Evolutionary conservation across 2,113 vertebrate species (phyloP).

Genomic region (Cavia aperea): DNA sequence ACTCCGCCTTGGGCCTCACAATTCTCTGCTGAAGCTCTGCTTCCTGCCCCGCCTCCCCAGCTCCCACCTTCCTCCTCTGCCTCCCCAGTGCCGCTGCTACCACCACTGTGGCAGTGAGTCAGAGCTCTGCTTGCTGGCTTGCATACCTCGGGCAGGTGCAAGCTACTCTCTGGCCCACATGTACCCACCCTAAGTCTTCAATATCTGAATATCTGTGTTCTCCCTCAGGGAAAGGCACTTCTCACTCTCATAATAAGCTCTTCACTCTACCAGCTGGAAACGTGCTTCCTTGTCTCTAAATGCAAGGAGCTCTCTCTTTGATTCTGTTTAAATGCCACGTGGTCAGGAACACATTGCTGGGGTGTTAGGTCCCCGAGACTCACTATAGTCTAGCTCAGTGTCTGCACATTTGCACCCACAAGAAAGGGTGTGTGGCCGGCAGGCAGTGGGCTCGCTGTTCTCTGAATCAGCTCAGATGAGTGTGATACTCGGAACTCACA

Average conservation of each 20-base stretch:
- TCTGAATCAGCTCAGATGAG: background rate
- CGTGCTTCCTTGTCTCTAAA: background rate
- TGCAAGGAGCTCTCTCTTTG: background rate
- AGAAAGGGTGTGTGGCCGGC: background rate
- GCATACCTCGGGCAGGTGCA: background rate
- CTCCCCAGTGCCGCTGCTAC: background rate
- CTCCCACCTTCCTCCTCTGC: background rate
- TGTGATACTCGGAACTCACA: too few species aligned
- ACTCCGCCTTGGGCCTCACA: background rate
- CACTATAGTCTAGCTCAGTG: rapidly evolving
- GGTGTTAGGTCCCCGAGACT: background rate
- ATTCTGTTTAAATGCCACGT: background rate
- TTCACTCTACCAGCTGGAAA: background rate
- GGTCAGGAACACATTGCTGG: background rate
- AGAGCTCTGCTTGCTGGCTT: background rate
- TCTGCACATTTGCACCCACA: rapidly evolving
- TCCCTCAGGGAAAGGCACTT: background rate
- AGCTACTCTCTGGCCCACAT: background rate
- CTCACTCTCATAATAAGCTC: background rate
- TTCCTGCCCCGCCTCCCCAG: background rate
- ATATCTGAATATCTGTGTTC: background rate
- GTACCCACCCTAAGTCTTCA: background rate
- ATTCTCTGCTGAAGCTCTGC: background rate
- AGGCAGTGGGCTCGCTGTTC: too few species aligned
- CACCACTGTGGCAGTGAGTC: background rate